These are phyloP conservation scores for Bucco capensis DNA, from an alignment of 2,113 vertebrate genomes.

Conservation along the genomic window DNA sequence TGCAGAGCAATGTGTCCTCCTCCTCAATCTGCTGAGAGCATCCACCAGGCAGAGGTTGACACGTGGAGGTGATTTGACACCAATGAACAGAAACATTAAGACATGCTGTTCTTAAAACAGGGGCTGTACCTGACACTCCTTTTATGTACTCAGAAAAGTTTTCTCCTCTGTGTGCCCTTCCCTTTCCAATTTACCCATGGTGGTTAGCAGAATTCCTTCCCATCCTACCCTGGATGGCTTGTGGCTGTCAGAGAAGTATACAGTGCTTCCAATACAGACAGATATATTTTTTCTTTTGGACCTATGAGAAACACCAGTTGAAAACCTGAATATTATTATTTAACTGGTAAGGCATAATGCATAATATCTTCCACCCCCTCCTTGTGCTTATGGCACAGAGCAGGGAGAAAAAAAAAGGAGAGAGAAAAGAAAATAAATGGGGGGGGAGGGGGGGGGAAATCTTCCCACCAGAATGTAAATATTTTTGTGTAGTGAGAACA, in stretches of 20 bases:
- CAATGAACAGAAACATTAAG: neutral
- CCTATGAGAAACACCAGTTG: neutral
- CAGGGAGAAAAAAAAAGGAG: too few relatives aligned
- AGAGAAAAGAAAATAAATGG: neutral
- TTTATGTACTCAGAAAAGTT: neutral
- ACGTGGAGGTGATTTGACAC: neutral
- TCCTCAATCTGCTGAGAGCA: conserved; percentile 48
- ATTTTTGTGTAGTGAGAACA: neutral
- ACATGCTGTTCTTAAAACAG: neutral
- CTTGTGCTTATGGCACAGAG: neutral
- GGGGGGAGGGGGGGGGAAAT: neutral
- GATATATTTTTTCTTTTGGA: neutral
- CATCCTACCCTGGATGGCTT: neutral
- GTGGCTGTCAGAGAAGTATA: neutral
- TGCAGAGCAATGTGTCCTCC: conserved; percentile 27
- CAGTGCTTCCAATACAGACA: neutral
- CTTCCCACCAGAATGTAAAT: conserved; percentile 25
- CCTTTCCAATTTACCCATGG: neutral
- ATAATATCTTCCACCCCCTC: neutral
- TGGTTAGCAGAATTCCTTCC: neutral
- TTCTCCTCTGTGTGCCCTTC: neutral
- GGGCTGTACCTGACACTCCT: neutral
- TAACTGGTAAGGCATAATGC: neutral
- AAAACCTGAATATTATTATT: neutral
- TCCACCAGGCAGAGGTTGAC: conserved; percentile 30